Conservation (phyloP, 2,113 vertebrate species). For the Proterorhinus semilunaris region DNA sequence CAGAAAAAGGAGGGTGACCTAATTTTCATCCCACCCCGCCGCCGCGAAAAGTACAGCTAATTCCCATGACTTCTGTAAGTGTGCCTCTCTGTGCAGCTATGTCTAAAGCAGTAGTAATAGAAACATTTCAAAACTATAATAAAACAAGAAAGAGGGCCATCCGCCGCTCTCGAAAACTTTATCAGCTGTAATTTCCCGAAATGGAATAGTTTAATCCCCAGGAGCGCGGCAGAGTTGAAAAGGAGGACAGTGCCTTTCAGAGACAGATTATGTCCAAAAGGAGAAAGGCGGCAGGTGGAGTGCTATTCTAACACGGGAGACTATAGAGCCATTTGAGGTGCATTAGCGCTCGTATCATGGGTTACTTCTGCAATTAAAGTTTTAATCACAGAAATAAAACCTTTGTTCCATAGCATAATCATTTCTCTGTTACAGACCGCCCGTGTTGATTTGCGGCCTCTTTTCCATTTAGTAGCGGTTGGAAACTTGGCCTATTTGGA, state of each 20-base stretch:
- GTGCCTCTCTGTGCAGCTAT: not conserved
- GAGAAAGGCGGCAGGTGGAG: slow-evolving; percentile 1
- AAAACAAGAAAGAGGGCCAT: slow-evolving; percentile 1
- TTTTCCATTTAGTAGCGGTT: not conserved
- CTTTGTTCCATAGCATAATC: not conserved
- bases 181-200: slow-evolving; percentile 10
- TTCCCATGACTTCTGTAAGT: not conserved
- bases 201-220: slow-evolving; percentile 5
- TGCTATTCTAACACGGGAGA: slow-evolving; percentile 4
- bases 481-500: not conserved
- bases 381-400: slow-evolving; percentile 4
- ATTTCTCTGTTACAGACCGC: not conserved
- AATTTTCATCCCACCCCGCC: not conserved
- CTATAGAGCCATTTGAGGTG: not conserved
- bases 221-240: slow-evolving; percentile 7
- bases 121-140: not conserved
- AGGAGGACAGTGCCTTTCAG: slow-evolving; percentile 1
- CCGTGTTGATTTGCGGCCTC: not conserved
- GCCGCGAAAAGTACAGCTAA: not conserved
- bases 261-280: slow-evolving; percentile 11
- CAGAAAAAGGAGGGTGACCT: not conserved
- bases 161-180: not conserved
- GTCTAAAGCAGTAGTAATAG: not conserved
- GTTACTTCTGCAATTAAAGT: slow-evolving; percentile 2
- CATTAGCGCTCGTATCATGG: not conserved